Evolutionary conservation across 2,113 vertebrate genomes (phyloP).

Genomic region (Centrocercus urophasianus): DNA sequence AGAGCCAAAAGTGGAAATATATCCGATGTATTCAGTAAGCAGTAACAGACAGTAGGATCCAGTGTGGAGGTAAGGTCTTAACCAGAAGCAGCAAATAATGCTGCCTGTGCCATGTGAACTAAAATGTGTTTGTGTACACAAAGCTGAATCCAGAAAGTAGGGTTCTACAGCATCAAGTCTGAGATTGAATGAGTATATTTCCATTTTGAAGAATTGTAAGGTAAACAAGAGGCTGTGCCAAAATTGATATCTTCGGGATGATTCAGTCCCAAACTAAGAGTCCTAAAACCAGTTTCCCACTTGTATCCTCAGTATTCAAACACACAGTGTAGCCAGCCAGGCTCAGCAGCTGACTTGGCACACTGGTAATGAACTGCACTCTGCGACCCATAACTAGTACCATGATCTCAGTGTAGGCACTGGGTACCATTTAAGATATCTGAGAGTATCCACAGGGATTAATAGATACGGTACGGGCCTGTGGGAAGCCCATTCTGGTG

Average conservation of each 20-base stretch:
- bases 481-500: neutral
- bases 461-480: accelerated
- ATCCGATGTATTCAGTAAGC: neutral
- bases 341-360: neutral
- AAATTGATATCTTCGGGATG: accelerated
- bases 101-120: neutral
- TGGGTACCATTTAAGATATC: neutral
- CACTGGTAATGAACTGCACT: neutral
- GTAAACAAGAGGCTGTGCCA: neutral
- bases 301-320: neutral
- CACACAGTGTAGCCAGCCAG: neutral
- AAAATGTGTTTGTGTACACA: neutral
- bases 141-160: neutral
- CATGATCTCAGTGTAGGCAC: neutral
- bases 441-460: too few species aligned
- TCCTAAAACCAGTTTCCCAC: neutral
- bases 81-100: neutral
- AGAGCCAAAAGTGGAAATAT: neutral
- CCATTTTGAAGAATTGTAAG: neutral
- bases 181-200: neutral
- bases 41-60: neutral
- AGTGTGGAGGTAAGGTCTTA: neutral
- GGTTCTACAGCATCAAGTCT: neutral
- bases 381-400: neutral
- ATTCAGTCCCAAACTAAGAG: neutral